Percentiles rank a stretch among this genome's conserved stretches.
Evolutionary conservation across 2,797 vertebrate genomes (phyloP).

Genomic region (Emys orbicularis): DNA sequence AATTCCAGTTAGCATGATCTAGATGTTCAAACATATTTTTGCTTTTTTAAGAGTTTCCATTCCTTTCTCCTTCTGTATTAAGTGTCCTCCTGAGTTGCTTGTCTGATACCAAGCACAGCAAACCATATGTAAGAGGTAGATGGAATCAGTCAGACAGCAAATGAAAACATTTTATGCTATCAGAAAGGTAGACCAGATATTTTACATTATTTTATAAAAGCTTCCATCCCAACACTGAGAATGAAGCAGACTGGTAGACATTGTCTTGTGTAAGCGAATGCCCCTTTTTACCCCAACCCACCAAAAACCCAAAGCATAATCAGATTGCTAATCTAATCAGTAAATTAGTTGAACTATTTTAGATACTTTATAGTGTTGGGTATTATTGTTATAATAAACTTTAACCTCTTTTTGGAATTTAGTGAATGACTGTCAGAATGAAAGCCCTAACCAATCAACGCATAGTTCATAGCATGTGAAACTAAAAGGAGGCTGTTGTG

Average conservation of each 20-base stretch:
- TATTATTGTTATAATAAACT: background rate
- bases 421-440: background rate
- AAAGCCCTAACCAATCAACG: background rate
- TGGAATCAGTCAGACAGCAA: background rate
- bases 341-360: background rate
- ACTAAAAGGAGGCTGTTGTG: background rate
- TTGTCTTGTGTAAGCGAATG: background rate
- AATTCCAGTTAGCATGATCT: no score
- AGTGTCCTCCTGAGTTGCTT: background rate
- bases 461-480: background rate
- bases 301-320: background rate
- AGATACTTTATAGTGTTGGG: background rate
- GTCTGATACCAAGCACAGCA: background rate
- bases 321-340: background rate
- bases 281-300: background rate
- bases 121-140: background rate
- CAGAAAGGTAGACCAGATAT: background rate
- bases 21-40: no score
- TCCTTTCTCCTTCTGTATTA: no score
- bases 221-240: background rate
- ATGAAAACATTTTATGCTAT: background rate
- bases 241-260: background rate
- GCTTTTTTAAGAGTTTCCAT: no score
- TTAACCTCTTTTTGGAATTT: background rate
- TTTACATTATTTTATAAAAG: background rate